Evolutionary conservation across 2,113 vertebrate genomes (phyloP).

Genomic region (Cynopterus brachyotis): DNA sequence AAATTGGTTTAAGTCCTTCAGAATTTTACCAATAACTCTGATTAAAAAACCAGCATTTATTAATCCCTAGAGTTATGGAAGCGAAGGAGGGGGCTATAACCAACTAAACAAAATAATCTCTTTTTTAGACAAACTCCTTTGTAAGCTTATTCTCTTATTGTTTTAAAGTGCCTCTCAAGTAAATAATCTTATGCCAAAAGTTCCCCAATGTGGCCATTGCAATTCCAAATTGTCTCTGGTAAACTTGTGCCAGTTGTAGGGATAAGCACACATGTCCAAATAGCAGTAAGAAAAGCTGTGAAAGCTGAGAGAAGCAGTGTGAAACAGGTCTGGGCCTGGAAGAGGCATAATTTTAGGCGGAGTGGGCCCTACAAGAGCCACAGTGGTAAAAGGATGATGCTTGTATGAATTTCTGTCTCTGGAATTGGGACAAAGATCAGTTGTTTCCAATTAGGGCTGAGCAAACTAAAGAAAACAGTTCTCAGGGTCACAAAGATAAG

Average conservation of each 20-base stretch:
- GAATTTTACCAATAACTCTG: background rate
- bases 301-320: no score
- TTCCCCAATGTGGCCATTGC: background rate
- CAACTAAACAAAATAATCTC: background rate
- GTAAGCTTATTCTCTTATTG: background rate
- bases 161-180: background rate
- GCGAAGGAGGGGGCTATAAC: background rate
- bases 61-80: background rate
- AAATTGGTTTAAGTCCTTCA: background rate
- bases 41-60: background rate
- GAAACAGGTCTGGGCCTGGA: background rate
- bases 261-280: fast-evolving
- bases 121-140: background rate
- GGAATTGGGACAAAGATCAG: background rate
- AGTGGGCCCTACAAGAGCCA: background rate
- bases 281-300: background rate
- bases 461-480: background rate
- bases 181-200: background rate
- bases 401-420: background rate
- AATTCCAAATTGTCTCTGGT: background rate
- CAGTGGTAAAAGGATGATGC: background rate
- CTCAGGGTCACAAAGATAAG: background rate
- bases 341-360: background rate
- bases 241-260: background rate
- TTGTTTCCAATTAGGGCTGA: background rate